Evolutionary conservation across 2,797 vertebrate genomes (phyloP).

Genomic region (Lutjanus campechanus): DNA sequence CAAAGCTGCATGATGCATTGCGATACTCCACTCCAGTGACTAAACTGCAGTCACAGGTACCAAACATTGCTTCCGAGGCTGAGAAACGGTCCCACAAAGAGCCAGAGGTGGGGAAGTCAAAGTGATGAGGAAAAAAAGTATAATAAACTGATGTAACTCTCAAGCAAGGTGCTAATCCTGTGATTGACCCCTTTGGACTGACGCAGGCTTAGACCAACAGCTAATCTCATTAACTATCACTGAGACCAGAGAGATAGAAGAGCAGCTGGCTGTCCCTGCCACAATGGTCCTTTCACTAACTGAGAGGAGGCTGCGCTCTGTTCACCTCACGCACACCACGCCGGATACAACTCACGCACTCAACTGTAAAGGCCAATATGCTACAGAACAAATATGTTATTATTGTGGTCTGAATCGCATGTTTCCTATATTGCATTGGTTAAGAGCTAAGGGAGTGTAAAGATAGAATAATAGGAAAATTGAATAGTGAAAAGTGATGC

Average conservation of each 20-base stretch:
- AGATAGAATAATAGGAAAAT: conserved; percentile 27
- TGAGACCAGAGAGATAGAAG: conserved; percentile 62
- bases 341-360: conserved; percentile 26
- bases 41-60: background rate
- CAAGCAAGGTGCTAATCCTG: conserved; percentile 84
- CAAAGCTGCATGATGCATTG: conserved; percentile 36
- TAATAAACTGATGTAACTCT: conserved; percentile 69
- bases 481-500: conserved; percentile 25
- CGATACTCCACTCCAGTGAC: conserved; percentile 28
- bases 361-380: conserved; percentile 24
- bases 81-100: background rate
- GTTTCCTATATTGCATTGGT: no score
- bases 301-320: conserved; percentile 52
- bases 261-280: conserved; percentile 72
- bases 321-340: conserved; percentile 31
- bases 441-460: background rate
- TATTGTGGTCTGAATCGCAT: background rate
- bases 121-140: conserved; percentile 43
- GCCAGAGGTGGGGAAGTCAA: conserved; percentile 25
- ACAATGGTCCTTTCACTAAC: conserved; percentile 68
- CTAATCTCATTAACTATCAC: conserved; percentile 87
- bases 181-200: conserved; percentile 85
- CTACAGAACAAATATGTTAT: background rate
- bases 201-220: conserved; percentile 76
- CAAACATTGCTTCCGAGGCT: conserved; percentile 45